phyloP scores from a whole-genome alignment of 1,140 invertebrate genomes.

The Penaeus indicus region DNA sequence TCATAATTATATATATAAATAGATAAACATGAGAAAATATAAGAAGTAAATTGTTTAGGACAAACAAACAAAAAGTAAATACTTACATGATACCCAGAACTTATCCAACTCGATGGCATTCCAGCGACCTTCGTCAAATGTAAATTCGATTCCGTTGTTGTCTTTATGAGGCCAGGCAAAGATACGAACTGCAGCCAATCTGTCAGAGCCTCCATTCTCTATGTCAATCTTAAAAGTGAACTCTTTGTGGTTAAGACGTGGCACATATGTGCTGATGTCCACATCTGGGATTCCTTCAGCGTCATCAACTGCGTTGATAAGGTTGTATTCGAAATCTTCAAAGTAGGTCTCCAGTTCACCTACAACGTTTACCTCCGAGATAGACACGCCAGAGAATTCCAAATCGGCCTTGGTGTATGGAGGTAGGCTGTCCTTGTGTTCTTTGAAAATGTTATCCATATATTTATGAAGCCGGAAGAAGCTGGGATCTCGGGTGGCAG shows the following conservation, averaged over 20 bases:
- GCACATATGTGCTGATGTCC: background rate
- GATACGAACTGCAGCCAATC: conserved; percentile 31
- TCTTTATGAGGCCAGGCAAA: conserved; percentile 41
- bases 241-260: background rate
- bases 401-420: background rate
- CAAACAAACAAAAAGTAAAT: too few species aligned
- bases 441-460: conserved; percentile 4
- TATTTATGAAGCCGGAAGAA: conserved; percentile 8
- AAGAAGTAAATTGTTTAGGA: too few species aligned
- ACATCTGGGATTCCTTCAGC: background rate
- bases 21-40: too few species aligned
- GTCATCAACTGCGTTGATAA: background rate
- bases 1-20: too few species aligned
- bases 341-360: background rate
- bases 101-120: conserved; percentile 79
- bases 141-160: conserved; percentile 67
- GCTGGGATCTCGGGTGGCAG: background rate
- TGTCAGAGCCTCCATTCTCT: background rate
- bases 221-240: background rate
- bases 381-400: background rate
- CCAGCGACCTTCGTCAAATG: conserved; percentile 75
- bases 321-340: background rate
- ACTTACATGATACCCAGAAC: conserved; percentile 70
- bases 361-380: background rate
- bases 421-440: too few species aligned